Evolutionary conservation across 2,113 vertebrate genomes (phyloP).

Genomic region (Bettongia penicillata): DNA sequence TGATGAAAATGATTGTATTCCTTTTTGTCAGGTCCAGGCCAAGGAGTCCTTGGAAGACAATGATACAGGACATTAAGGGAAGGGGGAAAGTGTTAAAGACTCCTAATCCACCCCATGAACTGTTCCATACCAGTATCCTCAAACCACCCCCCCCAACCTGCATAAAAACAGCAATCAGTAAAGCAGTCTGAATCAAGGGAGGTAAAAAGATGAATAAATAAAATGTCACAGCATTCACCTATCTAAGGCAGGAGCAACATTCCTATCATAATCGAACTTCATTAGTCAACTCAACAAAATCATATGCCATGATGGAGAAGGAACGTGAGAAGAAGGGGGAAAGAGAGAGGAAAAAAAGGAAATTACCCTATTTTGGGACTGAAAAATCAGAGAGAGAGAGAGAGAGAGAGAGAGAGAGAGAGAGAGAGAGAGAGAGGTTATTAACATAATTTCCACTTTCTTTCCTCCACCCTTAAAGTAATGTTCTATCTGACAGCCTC

Average conservation of each 20-base stretch:
- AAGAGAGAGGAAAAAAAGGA: background rate
- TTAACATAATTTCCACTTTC: conserved; percentile 71
- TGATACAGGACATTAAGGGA: background rate
- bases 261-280: background rate
- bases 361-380: background rate
- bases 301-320: background rate
- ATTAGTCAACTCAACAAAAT: background rate
- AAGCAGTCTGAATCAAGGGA: background rate
- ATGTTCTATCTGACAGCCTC: conserved; percentile 78
- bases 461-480: conserved; percentile 84
- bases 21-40: fast-evolving
- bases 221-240: background rate
- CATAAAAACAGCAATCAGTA: background rate
- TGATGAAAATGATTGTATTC: background rate
- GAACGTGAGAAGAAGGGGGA: background rate
- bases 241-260: background rate
- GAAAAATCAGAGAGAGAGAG: conserved; percentile 47
- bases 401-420: background rate
- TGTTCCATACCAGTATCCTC: background rate
- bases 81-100: background rate
- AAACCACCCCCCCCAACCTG: background rate
- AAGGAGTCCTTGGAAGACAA: background rate
- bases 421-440: conserved; percentile 7
- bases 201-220: background rate
- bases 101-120: background rate